Evolutionary conservation across 1,140 invertebrate genomes (phyloP).

Genomic region (Oppia nitens): DNA sequence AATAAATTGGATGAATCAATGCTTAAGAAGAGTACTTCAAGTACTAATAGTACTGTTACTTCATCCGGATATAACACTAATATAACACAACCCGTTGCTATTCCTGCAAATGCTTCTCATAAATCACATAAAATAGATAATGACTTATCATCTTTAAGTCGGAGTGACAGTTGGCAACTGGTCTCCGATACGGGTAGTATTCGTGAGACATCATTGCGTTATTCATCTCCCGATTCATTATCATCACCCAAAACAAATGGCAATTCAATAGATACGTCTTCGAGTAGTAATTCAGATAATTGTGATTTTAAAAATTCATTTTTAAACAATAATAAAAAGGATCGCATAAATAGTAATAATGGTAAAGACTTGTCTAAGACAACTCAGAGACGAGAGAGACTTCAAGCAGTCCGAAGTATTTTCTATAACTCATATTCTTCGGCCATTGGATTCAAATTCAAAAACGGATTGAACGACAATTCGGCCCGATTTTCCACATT

Average conservation of each 20-base stretch:
- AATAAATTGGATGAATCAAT: background rate
- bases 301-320: no score
- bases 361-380: background rate
- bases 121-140: background rate
- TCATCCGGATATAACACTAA: background rate
- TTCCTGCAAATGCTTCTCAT: constrained; percentile 9
- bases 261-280: constrained; percentile 3
- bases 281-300: constrained; percentile 11
- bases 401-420: constrained; percentile 36
- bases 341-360: background rate
- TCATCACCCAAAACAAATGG: background rate
- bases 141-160: background rate
- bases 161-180: constrained; percentile 41
- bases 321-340: constrained; percentile 15
- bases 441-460: constrained; percentile 36
- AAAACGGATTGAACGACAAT: constrained; percentile 29
- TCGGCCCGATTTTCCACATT: background rate
- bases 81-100: constrained; percentile 14
- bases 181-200: constrained; percentile 46
- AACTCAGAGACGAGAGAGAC: constrained; percentile 33
- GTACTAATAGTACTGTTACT: constrained; percentile 13
- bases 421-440: constrained; percentile 38
- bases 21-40: background rate
- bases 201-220: constrained; percentile 35
- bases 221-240: constrained; percentile 23